phyloP scores from a whole-genome alignment of 2,113 vertebrate genomes.

The Dicerorhinus sumatrensis region DNA sequence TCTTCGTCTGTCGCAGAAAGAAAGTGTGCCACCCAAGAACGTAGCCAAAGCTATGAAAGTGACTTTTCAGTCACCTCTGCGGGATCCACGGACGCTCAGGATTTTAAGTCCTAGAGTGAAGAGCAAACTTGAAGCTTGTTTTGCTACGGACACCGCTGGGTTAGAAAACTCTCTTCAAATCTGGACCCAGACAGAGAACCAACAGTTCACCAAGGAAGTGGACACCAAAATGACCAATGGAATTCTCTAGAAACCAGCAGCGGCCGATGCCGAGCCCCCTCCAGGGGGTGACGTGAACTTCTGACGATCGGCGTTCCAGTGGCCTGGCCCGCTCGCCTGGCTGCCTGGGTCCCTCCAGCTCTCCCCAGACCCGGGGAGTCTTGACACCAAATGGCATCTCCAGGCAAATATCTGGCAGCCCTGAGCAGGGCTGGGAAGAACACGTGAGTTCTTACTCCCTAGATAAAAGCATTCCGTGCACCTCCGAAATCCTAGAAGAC shows the following conservation, averaged over 20 bases:
- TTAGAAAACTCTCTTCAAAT: constrained; percentile 61
- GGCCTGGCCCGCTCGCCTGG: constrained; percentile 84
- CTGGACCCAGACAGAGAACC: not conserved
- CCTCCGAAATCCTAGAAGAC: not conserved
- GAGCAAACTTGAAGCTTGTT: constrained; percentile 78
- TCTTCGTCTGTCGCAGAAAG: constrained; percentile 85
- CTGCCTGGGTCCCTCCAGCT: constrained; percentile 72
- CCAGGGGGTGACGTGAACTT: constrained; percentile 72
- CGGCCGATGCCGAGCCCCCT: not conserved
- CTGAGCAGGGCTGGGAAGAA: constrained; percentile 27
- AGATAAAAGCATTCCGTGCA: not conserved
- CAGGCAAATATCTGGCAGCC: not conserved
- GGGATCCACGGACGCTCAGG: constrained; percentile 87
- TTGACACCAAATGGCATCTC: constrained; percentile 45
- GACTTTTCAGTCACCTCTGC: constrained; percentile 92
- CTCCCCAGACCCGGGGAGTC: constrained; percentile 55
- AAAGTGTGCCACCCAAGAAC: constrained; percentile 90
- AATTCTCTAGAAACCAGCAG: constrained; percentile 69
- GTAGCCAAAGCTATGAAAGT: constrained; percentile 87
- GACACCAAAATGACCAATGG: not conserved
- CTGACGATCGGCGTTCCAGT: constrained; percentile 85
- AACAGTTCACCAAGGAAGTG: constrained; percentile 37
- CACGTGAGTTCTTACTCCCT: not conserved
- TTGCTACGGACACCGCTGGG: constrained; percentile 77
- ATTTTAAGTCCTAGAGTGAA: constrained; percentile 87